Evolutionary conservation across 2,113 vertebrate species (phyloP).

Genomic region (Heterocephalus glaber): DNA sequence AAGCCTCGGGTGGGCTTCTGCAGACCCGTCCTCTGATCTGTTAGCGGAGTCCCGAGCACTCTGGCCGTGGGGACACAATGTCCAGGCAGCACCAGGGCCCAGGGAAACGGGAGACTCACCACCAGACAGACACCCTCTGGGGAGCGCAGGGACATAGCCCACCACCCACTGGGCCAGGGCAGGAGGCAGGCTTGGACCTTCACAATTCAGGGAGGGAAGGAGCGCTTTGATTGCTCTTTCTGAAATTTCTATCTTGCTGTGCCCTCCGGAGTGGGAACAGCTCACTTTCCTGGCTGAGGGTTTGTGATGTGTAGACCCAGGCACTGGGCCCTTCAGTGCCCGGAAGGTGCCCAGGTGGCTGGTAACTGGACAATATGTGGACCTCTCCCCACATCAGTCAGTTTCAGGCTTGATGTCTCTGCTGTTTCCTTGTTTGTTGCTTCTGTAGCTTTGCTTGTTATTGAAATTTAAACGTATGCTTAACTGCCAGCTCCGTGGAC

Average conservation of each 20-base stretch:
- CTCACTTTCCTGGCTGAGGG: slow-evolving; percentile 41
- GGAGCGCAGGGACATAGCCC: slow-evolving; percentile 80
- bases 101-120: neutral
- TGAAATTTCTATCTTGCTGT: neutral
- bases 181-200: slow-evolving; percentile 44
- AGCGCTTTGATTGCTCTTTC: neutral
- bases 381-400: neutral
- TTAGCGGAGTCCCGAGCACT: slow-evolving; percentile 86
- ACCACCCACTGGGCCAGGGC: slow-evolving; percentile 74
- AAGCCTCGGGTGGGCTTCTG: slow-evolving; percentile 87
- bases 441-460: slow-evolving; percentile 60
- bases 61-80: slow-evolving; percentile 87
- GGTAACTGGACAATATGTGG: rapidly evolving
- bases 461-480: slow-evolving; percentile 81
- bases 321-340: neutral
- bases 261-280: neutral
- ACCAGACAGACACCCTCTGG: too few relatives aligned
- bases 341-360: slow-evolving; percentile 46
- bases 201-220: neutral
- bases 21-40: slow-evolving; percentile 86
- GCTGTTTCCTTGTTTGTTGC: neutral
- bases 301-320: slow-evolving; percentile 22
- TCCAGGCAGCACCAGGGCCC: slow-evolving; percentile 66
- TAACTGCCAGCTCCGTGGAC: slow-evolving; percentile 82
- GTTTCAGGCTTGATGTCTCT: slow-evolving; percentile 57